Evolutionary conservation across 2,888 invertebrate genomes (phyloP), one percentile per base, ranked within the genome.

Genomic region (Napeogenes inachia): DNA sequence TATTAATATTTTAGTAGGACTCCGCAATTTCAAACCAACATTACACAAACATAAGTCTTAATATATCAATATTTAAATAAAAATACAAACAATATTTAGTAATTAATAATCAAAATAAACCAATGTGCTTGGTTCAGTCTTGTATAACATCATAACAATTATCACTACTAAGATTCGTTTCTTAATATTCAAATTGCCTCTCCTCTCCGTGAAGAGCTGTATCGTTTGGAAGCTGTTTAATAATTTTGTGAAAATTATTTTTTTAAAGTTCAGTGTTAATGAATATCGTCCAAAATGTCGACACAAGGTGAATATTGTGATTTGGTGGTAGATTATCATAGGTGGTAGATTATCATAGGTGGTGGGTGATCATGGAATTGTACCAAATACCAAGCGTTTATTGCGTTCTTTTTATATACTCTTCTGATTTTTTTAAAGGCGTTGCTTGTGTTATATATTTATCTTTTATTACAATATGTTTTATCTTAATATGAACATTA

Each of bases 161-260:
- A 65, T 65, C 64, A 62, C 62, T 56, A 59, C 55, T 64, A 54
- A 60, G 59, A 64, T 65, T 68, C 73, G 75, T 75, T 74, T 72
- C 73, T 68, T 74, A 73, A 73, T 77, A 73, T 68, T 75, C 73
- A 73, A 79, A 78, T 78, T 80, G 76, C 30, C 10, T 50, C 30
- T n/a, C 50, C 21, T 30, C 50, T 50, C 50, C 50, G 50, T 30
- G 50, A 30, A 12, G 21, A 21, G 50, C 45, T 33, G 33, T 38
- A 30, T 50, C n/a, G 58, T 35, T 53, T 38, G 30, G 38, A 38
- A 45, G 21, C 5, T n/a, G 21, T 60, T 35, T 21, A 21, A 45
- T 13, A 32, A 45, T 35, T 10, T 55, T 60, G 8, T 61, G 61
- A 61, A 38, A 61, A 61, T 61, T 61, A 47, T 45, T 54, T 12